Conservation (phyloP, 30 jellyfish, hydroid and myxozoan genomes). For the Kudoa iwatai region DNA sequence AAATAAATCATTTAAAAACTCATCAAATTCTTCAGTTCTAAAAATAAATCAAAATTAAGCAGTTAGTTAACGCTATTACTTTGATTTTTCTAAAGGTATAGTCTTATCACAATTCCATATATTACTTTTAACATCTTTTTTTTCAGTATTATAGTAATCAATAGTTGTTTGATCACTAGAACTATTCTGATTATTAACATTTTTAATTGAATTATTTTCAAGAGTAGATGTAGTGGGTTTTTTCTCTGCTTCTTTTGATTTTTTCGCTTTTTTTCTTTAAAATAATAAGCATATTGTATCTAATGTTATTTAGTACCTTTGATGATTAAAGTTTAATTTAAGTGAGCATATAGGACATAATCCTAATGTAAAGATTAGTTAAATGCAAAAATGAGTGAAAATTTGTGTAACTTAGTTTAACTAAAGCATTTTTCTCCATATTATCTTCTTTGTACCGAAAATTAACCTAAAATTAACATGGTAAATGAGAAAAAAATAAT, state of each 20-base stretch:
- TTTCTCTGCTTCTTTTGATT: background rate
- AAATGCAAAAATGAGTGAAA: too few species aligned
- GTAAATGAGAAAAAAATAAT: too few species aligned
- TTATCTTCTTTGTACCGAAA: background rate
- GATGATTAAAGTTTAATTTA: constrained; percentile 13
- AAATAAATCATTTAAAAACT: background rate
- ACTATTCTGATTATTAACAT: too few species aligned
- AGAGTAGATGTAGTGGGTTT: too few species aligned
- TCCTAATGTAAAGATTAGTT: constrained; percentile 7
- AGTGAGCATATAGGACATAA: constrained; percentile 25
- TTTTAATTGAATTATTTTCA: too few species aligned
- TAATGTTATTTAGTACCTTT: constrained; percentile 1
- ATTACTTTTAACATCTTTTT: too few species aligned
- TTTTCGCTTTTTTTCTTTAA: background rate
- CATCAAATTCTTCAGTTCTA: constrained; percentile 1
- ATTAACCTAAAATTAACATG: background rate
- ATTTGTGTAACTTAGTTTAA: background rate
- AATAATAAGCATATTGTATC: background rate
- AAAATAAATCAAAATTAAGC: too few species aligned
- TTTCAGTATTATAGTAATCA: too few species aligned
- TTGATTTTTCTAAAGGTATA: background rate
- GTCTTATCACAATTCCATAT: too few species aligned
- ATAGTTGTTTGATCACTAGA: too few species aligned
- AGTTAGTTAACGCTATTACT: too few species aligned
- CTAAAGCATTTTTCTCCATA: background rate